Evolutionary conservation across 2,888 invertebrate species (phyloP), one percentile per base, ranked within the genome.

Genomic region (Lochmaea capreae): DNA sequence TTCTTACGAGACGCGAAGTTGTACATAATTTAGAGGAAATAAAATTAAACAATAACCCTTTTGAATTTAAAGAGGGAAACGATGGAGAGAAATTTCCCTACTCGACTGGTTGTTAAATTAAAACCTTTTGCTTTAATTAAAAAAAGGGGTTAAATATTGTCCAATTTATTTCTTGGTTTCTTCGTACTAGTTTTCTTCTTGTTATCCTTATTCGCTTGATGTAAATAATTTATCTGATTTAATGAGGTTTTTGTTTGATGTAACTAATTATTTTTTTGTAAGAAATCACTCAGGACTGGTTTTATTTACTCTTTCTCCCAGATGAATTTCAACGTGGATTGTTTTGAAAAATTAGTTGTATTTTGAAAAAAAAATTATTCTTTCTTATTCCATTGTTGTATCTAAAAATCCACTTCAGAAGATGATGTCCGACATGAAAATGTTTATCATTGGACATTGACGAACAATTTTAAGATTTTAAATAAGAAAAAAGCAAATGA

Each of bases 31-130:
- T 61, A 61, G 18, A 61, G 11, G 61, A 6, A 14, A 39, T 39
- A n/a, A 61, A 61, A 61, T 61, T 61, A 61, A 39, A 61, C 61
- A 61, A 61, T 61, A 61, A 61, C 61, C 61, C 61, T 61, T 61
- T 61, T 61, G 3, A 16, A 61, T 9, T 33, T 33, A 3, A 61
- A 39, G 33, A 14, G 14, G 14, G 12, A 33, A 16, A 14, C 14
- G 61, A 39, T 16, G 10, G 10, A 54, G 5, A 54, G 26, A 59
- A 39, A 39, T 39, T 39, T 39, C 33, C 33, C 33, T 39, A 39
- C 33, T 9, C 33, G 33, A 39, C 18, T 16, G 61, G 39, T 61
- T 26, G 33, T 59, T 61, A 61, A 39, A 61, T 39, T 61, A 61
- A 61, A 61, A 61, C 39, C 61, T 61, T 39, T 61, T n/a, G 61